Base-by-base conservation (phyloP, 2,113 vertebrate genomes). In the Etia nguti region DNA sequence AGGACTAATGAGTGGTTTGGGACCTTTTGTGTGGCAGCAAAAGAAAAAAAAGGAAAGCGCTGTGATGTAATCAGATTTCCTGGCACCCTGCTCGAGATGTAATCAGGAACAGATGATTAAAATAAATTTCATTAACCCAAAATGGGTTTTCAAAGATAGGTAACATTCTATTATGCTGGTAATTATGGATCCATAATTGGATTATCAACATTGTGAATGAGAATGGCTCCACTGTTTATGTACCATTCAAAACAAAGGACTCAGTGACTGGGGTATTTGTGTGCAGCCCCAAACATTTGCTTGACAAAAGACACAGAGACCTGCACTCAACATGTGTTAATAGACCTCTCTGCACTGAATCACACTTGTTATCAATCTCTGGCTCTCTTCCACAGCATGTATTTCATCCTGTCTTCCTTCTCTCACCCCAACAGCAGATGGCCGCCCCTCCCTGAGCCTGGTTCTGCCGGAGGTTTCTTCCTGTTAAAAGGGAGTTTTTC, bases 1-100 rank as follows among this genome's bases (percentile, higher is more conserved):
- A 50, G 24, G 15, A 43, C 62, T 10, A 38, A 38, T 89, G 18
- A 84, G 38, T 70, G 18, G 7, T 80, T 54, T 20, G 1, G 48
- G 22, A 79, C 15, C 5, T 77, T 46, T 46, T 79, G 2, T 81
- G 46, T 26, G 26, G 34, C 29, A 80, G 55, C 26, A 87, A 65
- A 34, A 84, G 24, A 5, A 77, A 86, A 22, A 68, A 68, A 65
- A 13, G 56, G 43, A 6, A 0, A 70, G 20, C 3, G 11, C 31
- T 57, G 29, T 90, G 83, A 91, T 89, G 18, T 57, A 70, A 92
- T 92, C 81, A 81, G 56, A 6, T 31, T 82, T 55, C 82, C 43
- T 60, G 46, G 26, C 24, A 48, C 15, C 10, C 26, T 24, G 4
- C 26, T 46, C 85, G 0, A 87, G 43, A 90, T 77, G 46, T 6